Conservation (phyloP, 2,797 vertebrate genomes). For the Sebastolobus alascanus region DNA sequence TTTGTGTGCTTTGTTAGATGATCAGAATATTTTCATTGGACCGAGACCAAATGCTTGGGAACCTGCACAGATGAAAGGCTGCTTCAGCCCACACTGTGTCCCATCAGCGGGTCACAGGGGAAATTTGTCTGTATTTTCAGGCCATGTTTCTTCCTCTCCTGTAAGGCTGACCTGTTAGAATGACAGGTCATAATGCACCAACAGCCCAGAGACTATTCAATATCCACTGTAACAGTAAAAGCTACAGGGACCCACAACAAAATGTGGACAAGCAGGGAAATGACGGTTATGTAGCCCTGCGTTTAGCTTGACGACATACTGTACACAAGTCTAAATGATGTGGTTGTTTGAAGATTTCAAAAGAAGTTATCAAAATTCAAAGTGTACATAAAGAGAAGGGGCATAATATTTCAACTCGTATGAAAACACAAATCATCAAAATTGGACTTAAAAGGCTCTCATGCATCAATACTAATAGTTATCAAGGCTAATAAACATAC, state of each 20-base stretch:
- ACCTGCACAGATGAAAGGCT: conserved; percentile 34
- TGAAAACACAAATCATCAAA: background rate
- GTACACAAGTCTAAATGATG: background rate
- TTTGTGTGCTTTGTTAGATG: conserved; percentile 6
- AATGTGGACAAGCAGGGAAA: background rate
- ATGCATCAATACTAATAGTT: background rate
- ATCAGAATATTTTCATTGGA: conserved; percentile 26
- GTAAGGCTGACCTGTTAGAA: conserved; percentile 46
- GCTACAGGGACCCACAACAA: conserved; percentile 9
- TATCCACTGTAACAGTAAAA: conserved; percentile 4
- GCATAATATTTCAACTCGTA: background rate
- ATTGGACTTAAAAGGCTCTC: background rate
- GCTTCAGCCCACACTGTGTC: conserved; percentile 7
- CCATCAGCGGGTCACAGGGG: conserved; percentile 42
- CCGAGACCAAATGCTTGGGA: conserved; percentile 20
- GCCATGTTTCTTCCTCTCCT: conserved; percentile 35
- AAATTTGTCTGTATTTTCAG: conserved; percentile 57
- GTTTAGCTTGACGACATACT: background rate
- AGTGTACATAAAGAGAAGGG: background rate
- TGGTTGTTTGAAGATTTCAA: background rate
- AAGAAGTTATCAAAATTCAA: background rate
- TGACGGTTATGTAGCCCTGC: background rate
- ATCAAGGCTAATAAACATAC: background rate
- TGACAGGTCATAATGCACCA: conserved; percentile 42
- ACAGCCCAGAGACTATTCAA: conserved; percentile 13